A percentile compares a stretch with the other conserved stretches of the same genome.
phyloP scores from a whole-genome alignment of 2,888 invertebrate species.

The Epistrophe grossulariae region DNA sequence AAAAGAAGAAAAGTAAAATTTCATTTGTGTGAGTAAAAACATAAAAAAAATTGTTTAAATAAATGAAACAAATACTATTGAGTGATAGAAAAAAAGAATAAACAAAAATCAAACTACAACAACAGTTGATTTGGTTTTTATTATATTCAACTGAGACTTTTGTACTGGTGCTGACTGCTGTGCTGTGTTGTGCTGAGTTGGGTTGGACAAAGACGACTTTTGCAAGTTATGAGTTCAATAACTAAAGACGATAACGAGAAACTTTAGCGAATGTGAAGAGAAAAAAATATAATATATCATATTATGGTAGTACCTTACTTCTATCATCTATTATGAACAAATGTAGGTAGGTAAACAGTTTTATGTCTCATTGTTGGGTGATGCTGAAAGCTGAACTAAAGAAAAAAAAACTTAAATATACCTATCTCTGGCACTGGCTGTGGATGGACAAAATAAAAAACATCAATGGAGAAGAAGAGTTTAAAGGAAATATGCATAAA shows the following conservation, averaged over 20 bases:
- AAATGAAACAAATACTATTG: constrained; percentile 49
- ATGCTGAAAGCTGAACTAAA: constrained; percentile 1
- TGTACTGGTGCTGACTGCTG: neutral
- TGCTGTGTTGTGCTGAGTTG: neutral
- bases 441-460: constrained; percentile 13
- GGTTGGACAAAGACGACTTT: neutral
- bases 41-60: constrained; percentile 48
- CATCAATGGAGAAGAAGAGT: constrained; percentile 25
- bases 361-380: neutral
- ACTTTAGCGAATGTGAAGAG: neutral
- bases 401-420: neutral
- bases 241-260: constrained; percentile 10
- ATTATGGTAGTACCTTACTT: neutral
- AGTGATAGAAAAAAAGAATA: neutral
- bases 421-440: neutral
- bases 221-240: constrained; percentile 8
- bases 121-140: constrained; percentile 48
- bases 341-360: neutral
- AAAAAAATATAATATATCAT: neutral
- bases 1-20: constrained; percentile 22
- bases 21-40: constrained; percentile 54
- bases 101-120: constrained; percentile 20
- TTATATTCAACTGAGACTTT: constrained; percentile 19
- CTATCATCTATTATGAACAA: neutral
- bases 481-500: neutral